Evolutionary conservation across 92 coral and sea anemone genomes (phyloP).

Genomic region (Siderastrea radians): DNA sequence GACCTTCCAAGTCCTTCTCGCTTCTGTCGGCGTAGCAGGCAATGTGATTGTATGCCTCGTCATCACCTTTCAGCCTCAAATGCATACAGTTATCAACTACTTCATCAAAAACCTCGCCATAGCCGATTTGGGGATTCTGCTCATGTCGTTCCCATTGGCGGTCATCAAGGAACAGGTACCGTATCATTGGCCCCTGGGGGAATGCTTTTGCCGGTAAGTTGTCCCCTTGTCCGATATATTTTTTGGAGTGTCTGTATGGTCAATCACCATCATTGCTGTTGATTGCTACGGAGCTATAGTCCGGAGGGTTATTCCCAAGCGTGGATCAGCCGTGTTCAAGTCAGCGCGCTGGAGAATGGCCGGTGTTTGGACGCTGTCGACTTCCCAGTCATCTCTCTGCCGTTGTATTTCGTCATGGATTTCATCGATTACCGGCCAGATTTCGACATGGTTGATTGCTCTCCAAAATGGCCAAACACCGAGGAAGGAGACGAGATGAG

Average conservation of each 20-base stretch:
- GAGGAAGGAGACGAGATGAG: slow-evolving; percentile 39
- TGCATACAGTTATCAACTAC: slow-evolving; percentile 68
- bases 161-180: slow-evolving; percentile 75
- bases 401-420: slow-evolving; percentile 69
- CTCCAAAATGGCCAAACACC: slow-evolving; percentile 76
- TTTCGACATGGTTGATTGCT: slow-evolving; percentile 32
- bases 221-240: slow-evolving; percentile 68
- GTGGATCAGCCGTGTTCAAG: slow-evolving; percentile 49
- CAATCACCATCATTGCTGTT: slow-evolving; percentile 79
- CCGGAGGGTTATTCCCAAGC: slow-evolving; percentile 45
- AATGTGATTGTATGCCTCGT: slow-evolving; percentile 73
- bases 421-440: slow-evolving; percentile 43
- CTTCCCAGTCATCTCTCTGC: slow-evolving; percentile 66
- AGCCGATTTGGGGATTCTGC: slow-evolving; percentile 79
- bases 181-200: slow-evolving; percentile 79
- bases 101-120: slow-evolving; percentile 82
- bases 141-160: slow-evolving; percentile 76
- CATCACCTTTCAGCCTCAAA: slow-evolving; percentile 67
- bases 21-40: slow-evolving; percentile 75
- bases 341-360: slow-evolving; percentile 65
- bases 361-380: slow-evolving; percentile 64
- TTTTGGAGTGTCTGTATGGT: slow-evolving; percentile 83
- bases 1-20: slow-evolving; percentile 53
- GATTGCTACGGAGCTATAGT: slow-evolving; percentile 82
- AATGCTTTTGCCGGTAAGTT: slow-evolving; percentile 67